Evolutionary conservation across 2,113 vertebrate species (phyloP).

Genomic region (Gasterosteus aculeatus): DNA sequence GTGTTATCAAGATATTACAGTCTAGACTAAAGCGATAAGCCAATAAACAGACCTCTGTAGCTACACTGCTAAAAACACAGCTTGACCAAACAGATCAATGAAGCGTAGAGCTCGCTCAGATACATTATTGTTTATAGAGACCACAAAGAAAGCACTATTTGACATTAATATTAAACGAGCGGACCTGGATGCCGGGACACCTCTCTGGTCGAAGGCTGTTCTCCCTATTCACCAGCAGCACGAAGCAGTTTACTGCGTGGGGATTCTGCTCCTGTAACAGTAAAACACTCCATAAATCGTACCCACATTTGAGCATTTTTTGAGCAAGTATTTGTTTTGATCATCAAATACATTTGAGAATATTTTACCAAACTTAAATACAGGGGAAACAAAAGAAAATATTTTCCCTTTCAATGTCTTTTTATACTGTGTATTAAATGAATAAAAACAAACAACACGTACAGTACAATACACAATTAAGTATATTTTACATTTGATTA

Average conservation of each 20-base stretch:
- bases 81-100: background rate
- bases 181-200: slow-evolving; percentile 84
- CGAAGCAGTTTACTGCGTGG: slow-evolving; percentile 73
- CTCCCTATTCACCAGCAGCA: slow-evolving; percentile 88
- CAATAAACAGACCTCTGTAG: background rate
- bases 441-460: background rate
- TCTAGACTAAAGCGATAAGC: background rate
- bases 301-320: background rate
- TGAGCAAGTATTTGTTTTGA: background rate
- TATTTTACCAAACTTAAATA: background rate
- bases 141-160: background rate
- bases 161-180: slow-evolving; percentile 13
- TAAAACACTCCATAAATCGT: background rate
- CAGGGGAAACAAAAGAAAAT: background rate
- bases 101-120: background rate
- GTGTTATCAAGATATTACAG: background rate
- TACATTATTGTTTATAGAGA: background rate
- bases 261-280: slow-evolving; percentile 73
- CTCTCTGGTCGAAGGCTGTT: slow-evolving; percentile 74
- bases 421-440: background rate
- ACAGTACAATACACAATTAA: background rate
- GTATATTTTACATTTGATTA: background rate
- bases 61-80: background rate
- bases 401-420: background rate
- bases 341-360: background rate